Evolutionary conservation across 2,888 invertebrate species (phyloP).

Genomic region (Junonia oenone): DNA sequence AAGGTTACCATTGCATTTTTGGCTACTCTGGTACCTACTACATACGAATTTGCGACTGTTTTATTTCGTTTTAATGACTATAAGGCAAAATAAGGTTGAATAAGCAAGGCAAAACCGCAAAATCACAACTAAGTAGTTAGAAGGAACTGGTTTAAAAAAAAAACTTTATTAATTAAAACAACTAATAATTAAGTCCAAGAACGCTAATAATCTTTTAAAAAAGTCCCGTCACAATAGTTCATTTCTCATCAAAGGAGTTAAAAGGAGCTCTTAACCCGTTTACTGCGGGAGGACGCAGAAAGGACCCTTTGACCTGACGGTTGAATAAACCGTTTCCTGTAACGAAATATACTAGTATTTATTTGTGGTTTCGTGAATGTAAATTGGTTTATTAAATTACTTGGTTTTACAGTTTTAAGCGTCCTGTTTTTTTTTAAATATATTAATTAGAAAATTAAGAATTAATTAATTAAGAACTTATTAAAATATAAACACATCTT

Average conservation of each 20-base stretch:
- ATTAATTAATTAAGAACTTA: too few species aligned
- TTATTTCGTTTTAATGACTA: neutral
- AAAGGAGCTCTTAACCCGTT: conserved; percentile 31
- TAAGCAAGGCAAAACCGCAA: too few species aligned
- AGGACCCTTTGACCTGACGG: neutral
- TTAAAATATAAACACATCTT: too few species aligned
- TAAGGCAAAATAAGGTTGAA: too few species aligned
- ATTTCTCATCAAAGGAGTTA: conserved; percentile 22
- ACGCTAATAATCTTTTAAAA: neutral
- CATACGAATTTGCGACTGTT: too few species aligned
- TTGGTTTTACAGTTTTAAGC: too few species aligned
- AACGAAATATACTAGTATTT: neutral
- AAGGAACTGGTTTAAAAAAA: neutral
- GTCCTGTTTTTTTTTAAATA: too few species aligned
- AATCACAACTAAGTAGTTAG: neutral
- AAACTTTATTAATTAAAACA: neutral
- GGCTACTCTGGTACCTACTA: too few species aligned
- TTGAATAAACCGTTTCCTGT: conserved; percentile 2
- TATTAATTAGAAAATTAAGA: too few species aligned
- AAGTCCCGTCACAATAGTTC: neutral
- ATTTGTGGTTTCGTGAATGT: neutral
- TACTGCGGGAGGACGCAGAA: conserved; percentile 18
- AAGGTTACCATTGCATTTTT: too few species aligned
- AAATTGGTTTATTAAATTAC: too few species aligned
- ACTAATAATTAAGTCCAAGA: neutral